Base-by-base conservation (phyloP, 2,113 vertebrate species). In the Triplophysa tibetana region DNA sequence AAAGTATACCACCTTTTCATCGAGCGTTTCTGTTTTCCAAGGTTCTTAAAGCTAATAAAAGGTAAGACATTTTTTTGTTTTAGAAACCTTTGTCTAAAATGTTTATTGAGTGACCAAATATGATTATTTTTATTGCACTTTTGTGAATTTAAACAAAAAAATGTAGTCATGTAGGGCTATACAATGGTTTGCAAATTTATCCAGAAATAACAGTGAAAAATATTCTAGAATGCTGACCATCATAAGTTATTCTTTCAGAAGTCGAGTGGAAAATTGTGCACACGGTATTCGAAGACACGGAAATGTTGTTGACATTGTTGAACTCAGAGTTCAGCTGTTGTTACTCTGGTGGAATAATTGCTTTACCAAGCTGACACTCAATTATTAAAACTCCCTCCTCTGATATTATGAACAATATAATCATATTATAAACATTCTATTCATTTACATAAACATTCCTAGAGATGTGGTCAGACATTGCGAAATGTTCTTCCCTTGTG, bases 321-420 rank as follows among this genome's bases (percentile, higher is more conserved):
- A n/a, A 10, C 7, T 70, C 45, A 19, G 23, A 52, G 23, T 29
- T 8, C 45, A 70, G 48, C 45, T 70, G 45, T 19, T 52, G 45
- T 52, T 70, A 14, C 45, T 70, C 24, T 50, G 14, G 13, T 52
- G 45, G 41, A 69, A 69, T 69, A 69, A 69, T 24, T 50, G 45
- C 66, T 41, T 21, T 66, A 41, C 63, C 41, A 33, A 41, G 1
- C 29, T 14, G 8, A 64, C 62, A 64, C 62, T 64, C 62, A 41
- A 41, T n/a, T 66, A 66, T 66, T 66, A 41, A 66, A 41, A 33
- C 66, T 16, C 38, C 21, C 66, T 68, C n/a, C 12, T 23, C 41
- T 23, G 41, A 48, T 68, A 68, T 23, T 23, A 68, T 48, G 41
- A 65, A 65, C 38, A 65, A 17, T 38, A 41, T 66, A 29, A 29